A percentile compares a stretch with the other conserved stretches of the same genome.
Evolutionary conservation across 2,888 invertebrate genomes (phyloP).

Genomic region (Pyrrhia umbra): DNA sequence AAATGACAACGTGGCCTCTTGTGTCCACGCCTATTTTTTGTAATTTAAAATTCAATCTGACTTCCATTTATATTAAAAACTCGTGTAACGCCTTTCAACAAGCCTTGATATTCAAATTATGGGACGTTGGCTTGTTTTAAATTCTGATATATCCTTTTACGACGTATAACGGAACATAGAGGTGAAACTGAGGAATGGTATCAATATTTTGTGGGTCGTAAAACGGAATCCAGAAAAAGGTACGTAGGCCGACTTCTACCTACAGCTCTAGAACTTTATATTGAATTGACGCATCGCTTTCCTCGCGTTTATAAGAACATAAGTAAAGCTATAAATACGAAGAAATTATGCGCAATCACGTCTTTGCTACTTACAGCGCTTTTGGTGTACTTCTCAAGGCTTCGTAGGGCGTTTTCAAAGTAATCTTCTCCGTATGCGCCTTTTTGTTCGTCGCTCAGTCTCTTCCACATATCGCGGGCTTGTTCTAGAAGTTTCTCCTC

Average conservation of each 20-base stretch:
- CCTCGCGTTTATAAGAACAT: constrained; percentile 14
- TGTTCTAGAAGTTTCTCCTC: constrained; percentile 92
- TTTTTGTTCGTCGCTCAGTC: constrained; percentile 94
- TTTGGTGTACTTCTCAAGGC: constrained; percentile 94
- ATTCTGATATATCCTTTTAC: constrained; percentile 28
- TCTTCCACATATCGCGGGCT: constrained; percentile 96
- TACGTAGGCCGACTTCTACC: not conserved
- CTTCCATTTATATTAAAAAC: constrained; percentile 11
- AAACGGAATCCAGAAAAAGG: constrained; percentile 24
- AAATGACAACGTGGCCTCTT: not conserved
- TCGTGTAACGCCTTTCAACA: constrained; percentile 17
- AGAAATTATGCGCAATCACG: constrained; percentile 69
- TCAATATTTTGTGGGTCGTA: constrained; percentile 36
- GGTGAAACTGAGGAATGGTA: constrained; percentile 29
- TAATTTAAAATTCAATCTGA: not conserved
- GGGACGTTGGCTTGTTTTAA: constrained; percentile 24
- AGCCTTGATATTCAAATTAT: constrained; percentile 34
- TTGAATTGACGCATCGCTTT: constrained; percentile 21
- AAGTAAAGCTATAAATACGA: constrained; percentile 48
- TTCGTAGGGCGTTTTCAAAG: constrained; percentile 94
- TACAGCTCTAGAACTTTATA: constrained; percentile 24
- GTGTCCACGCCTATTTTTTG: not conserved
- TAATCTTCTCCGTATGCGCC: constrained; percentile 95
- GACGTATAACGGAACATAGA: constrained; percentile 1
- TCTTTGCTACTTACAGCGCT: constrained; percentile 89